Evolutionary conservation across 2,888 invertebrate genomes (phyloP), one percentile per base, ranked within the genome.

Genomic region (Synergus umbraculus): DNA sequence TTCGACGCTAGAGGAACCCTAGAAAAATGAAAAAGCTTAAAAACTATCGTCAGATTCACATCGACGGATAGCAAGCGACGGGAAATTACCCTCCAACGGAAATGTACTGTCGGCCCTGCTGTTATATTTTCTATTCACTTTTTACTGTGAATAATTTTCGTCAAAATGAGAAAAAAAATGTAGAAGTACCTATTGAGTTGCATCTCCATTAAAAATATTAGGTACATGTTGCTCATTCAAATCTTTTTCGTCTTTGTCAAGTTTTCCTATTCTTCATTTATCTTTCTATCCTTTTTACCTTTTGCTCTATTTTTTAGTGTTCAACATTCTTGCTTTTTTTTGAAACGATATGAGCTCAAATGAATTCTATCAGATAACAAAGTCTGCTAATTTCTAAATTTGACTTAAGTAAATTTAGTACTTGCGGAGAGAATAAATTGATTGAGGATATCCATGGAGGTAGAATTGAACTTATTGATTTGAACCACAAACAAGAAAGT

Each of bases 401-500:
- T 5, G 18, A 18, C 9, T 58, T 18, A 18, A 58, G 18, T 18
- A 29, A 69, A 69, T 49, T n/a, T 15, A 18, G 8, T 15, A 4
- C 15, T 29, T 7, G 22, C 22, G n/a, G 10, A 73, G 9, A 54
- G 9, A 54, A 58, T 58, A 49, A 58, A 54, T 37, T 12, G 41
- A 73, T 73, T 73, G 37, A 9, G 73, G 54, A 58, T 73, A 73
- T 73, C 73, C 9, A 9, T 37, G 41, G 29, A 58, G 18, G 37
- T 18, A 10, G 29, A 54, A 73, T 73, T 9, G n/a, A 54, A 2
- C 54, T 54, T 54, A 73, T 73, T 73, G 73, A 73, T 73, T 54
- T 41, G 41, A 73, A 37, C n/a, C n/a, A 54, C 73, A 73, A 73
- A 54, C 73, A 73, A 41, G 54, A n/a, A 54, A 73, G 49, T 73